A percentile compares a stretch with the other conserved stretches of the same genome.
Conservation (phyloP, 2,888 invertebrate species). For the Papilio elwesi region DNA sequence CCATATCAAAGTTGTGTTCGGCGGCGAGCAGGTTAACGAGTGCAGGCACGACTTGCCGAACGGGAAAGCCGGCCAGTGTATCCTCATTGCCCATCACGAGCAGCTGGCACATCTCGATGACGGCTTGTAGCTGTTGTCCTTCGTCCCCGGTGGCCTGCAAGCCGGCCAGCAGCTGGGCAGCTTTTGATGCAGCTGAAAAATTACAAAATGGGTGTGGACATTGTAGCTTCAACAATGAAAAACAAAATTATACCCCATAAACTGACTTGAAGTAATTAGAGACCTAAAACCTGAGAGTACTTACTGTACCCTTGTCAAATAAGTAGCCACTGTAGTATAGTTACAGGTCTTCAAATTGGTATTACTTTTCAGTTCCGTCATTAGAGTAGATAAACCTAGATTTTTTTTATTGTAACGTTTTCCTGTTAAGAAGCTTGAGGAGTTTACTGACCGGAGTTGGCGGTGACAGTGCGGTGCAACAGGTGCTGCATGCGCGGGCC, state of each 20-base stretch:
- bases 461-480: slow-evolving; percentile 96
- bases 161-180: slow-evolving; percentile 95
- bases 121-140: slow-evolving; percentile 97
- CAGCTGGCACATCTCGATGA: slow-evolving; percentile 99
- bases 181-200: slow-evolving; percentile 91
- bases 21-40: slow-evolving; percentile 95
- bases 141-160: slow-evolving; percentile 97
- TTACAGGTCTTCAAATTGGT: no score
- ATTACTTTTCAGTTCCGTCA: no score
- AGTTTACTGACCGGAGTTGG: slow-evolving; percentile 73
- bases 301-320: no score
- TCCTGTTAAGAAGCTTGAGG: no score
- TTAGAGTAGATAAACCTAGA: no score
- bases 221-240: not conserved
- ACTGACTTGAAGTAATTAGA: no score
- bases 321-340: no score
- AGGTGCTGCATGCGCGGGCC: slow-evolving; percentile 98
- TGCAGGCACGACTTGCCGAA: slow-evolving; percentile 98
- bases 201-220: not conserved
- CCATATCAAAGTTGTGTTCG: slow-evolving; percentile 99
- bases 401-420: no score
- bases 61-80: slow-evolving; percentile 98
- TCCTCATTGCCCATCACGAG: slow-evolving; percentile 99
- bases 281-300: no score
- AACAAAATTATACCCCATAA: no score